Evolutionary conservation across 2,888 invertebrate species (phyloP).

Genomic region (Drosophila formosana): DNA sequence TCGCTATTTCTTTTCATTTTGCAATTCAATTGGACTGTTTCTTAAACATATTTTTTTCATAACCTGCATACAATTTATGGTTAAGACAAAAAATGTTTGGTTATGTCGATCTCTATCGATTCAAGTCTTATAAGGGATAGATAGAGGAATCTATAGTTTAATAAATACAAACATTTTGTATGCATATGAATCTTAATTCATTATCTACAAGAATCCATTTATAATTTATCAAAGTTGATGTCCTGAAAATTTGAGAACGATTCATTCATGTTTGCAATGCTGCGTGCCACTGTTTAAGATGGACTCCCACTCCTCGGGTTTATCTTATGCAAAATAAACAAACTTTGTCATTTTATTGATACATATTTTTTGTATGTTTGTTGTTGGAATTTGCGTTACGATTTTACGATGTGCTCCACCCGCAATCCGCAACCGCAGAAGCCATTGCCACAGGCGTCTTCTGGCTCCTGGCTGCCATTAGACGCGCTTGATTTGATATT

Average conservation of each 20-base stretch:
- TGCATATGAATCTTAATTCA: too few species aligned
- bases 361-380: slow-evolving; percentile 39
- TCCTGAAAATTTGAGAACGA: not conserved
- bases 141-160: too few species aligned
- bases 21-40: not conserved
- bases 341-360: slow-evolving; percentile 46
- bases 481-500: slow-evolving; percentile 44
- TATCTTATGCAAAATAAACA: slow-evolving; percentile 40
- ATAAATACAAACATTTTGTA: too few species aligned
- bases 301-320: not conserved
- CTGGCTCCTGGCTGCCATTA: slow-evolving; percentile 45
- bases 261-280: not conserved
- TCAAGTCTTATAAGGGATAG: not conserved
- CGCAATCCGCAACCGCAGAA: not conserved
- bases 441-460: not conserved
- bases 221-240: not conserved
- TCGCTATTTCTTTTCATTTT: not conserved
- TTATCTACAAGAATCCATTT: too few species aligned
- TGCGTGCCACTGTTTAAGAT: slow-evolving; percentile 8
- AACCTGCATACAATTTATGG: not conserved
- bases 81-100: not conserved
- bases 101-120: not conserved
- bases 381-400: slow-evolving; percentile 48
- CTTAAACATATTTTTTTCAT: not conserved
- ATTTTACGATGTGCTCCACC: slow-evolving; percentile 38